Percentiles rank a stretch among this genome's conserved stretches.
These are phyloP conservation scores for Plumapathes pennacea DNA, from an alignment of 92 coral and sea anemone genomes.

Conservation along the genomic window DNA sequence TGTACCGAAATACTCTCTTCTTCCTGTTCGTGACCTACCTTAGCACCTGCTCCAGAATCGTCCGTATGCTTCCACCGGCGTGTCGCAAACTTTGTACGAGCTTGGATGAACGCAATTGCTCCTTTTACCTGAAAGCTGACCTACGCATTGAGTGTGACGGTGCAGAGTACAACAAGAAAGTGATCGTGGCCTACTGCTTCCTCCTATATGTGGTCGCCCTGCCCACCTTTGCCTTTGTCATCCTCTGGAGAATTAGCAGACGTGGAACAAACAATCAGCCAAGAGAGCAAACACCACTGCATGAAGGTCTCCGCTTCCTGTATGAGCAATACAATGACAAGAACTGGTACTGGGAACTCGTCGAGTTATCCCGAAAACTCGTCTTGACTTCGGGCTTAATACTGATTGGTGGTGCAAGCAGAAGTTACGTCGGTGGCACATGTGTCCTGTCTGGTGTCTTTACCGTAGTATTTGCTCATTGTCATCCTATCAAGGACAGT, in stretches of 20 bases:
- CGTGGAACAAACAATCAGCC: no score
- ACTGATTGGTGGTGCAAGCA: slow-evolving; percentile 17
- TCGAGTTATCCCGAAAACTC: slow-evolving; percentile 22
- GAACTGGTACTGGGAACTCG: slow-evolving; percentile 28
- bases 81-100: slow-evolving; percentile 56
- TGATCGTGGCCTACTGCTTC: slow-evolving; percentile 24
- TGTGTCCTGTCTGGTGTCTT: slow-evolving; percentile 8
- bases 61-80: slow-evolving; percentile 46
- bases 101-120: slow-evolving; percentile 14
- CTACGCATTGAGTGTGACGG: slow-evolving; percentile 51
- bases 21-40: slow-evolving; percentile 56
- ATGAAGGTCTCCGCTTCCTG: slow-evolving; percentile 6
- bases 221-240: slow-evolving; percentile 9
- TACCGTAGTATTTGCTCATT: slow-evolving; percentile 5
- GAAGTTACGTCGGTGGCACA: slow-evolving; percentile 20
- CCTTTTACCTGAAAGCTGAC: slow-evolving; percentile 58
- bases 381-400: slow-evolving; percentile 27
- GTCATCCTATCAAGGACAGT: slow-evolving; percentile 10
- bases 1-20: slow-evolving; percentile 47
- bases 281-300: neutral
- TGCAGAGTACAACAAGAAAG: slow-evolving; percentile 18
- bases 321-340: slow-evolving; percentile 15
- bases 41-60: slow-evolving; percentile 49
- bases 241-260: slow-evolving; percentile 8
- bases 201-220: slow-evolving; percentile 14